Evolutionary conservation across 1,140 invertebrate genomes (phyloP).

Genomic region (Colletes gigas): DNA sequence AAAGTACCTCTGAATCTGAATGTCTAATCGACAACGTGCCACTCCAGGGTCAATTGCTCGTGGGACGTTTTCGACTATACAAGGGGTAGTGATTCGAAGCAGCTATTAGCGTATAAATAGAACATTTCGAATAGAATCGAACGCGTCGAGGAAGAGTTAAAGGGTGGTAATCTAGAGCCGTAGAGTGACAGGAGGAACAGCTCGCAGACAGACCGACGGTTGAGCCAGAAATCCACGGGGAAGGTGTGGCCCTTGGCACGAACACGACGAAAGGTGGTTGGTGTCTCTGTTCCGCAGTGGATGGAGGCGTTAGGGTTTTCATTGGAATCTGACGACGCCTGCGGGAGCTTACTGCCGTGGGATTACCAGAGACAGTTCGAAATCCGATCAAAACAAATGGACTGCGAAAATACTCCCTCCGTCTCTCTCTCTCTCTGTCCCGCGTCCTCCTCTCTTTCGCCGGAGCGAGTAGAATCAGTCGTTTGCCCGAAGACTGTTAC

Average conservation of each 20-base stretch:
- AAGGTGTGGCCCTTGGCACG: conserved; percentile 13
- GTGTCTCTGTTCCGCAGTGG: conserved; percentile 24
- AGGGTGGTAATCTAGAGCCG: no score
- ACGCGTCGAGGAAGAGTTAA: no score
- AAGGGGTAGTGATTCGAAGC: no score
- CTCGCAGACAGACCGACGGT: no score
- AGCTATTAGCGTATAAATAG: no score
- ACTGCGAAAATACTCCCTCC: conserved; percentile 74
- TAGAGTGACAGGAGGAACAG: no score
- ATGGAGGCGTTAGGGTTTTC: conserved; percentile 75
- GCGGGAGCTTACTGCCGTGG: conserved; percentile 70
- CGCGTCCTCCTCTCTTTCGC: not conserved
- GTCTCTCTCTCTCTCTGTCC: conserved; percentile 9
- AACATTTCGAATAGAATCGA: no score
- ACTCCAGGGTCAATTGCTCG: no score
- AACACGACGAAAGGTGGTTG: conserved; percentile 36
- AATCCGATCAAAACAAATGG: conserved; percentile 81
- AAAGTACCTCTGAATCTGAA: no score
- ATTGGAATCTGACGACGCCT: conserved; percentile 76
- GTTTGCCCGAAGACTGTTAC: conserved; percentile 35
- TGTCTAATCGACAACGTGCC: no score
- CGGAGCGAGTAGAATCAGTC: conserved; percentile 14
- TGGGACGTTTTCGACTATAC: no score
- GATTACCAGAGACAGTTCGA: conserved; percentile 79
- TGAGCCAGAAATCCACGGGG: no score